Evolutionary conservation across 2,113 vertebrate species (phyloP).

Genomic region (Silurus glanis): DNA sequence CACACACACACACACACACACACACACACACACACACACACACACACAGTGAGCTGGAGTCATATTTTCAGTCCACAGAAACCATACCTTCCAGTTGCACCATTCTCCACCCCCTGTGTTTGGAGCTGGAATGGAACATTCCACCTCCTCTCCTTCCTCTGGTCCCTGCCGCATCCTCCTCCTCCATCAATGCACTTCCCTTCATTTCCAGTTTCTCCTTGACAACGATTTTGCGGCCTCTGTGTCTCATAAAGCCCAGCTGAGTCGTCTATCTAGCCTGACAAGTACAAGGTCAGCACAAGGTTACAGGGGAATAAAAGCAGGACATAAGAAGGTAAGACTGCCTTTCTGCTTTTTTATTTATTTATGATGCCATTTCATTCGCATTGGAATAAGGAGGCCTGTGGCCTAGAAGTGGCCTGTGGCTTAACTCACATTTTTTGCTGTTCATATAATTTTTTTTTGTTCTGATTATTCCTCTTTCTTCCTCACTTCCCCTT

Average conservation of each 20-base stretch:
- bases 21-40: not conserved
- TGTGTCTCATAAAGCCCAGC: not conserved
- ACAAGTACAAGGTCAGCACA: not conserved
- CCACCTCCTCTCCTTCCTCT: conserved; percentile 41
- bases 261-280: not conserved
- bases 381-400: not conserved
- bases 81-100: not conserved
- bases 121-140: conserved; percentile 40
- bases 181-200: conserved; percentile 48
- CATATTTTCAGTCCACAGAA: not conserved
- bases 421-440: not conserved
- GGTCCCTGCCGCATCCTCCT: conserved; percentile 32
- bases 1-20: not conserved
- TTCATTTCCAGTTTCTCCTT: conserved; percentile 49
- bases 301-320: not conserved
- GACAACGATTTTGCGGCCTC: conserved; percentile 45
- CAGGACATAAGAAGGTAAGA: conserved; percentile 30
- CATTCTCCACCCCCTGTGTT: conserved; percentile 16
- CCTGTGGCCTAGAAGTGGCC: not conserved
- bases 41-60: not conserved
- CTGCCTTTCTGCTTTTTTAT: conserved; percentile 21
- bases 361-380: conserved; percentile 14
- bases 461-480: not conserved
- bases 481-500: not conserved
- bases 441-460: not conserved